Percentiles rank a stretch among this genome's conserved stretches.
Conservation (phyloP, 2,888 invertebrate genomes). For the Phaonia tiefii region DNA sequence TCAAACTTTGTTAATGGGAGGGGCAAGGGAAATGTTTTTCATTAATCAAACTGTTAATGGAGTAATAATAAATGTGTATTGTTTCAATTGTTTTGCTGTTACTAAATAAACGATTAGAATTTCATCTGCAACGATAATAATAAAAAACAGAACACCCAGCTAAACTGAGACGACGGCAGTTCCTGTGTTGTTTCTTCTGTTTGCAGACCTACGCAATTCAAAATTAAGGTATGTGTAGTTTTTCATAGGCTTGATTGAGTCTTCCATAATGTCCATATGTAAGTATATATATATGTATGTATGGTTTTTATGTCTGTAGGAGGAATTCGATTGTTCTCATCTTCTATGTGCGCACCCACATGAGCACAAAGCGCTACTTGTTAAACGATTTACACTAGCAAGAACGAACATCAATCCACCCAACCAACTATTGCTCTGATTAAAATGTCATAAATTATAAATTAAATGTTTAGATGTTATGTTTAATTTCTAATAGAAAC, state of each 20-base stretch:
- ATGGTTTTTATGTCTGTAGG: too few relatives aligned
- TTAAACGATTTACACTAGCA: too few relatives aligned
- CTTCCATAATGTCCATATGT: conserved; percentile 9
- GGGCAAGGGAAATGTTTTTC: conserved; percentile 50
- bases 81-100: conserved; percentile 49
- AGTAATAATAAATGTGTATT: conserved; percentile 26
- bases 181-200: too few relatives aligned
- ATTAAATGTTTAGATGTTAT: too few relatives aligned
- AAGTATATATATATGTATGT: conserved; percentile 18
- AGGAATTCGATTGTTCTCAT: background rate
- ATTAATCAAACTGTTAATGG: conserved; percentile 22
- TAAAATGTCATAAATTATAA: too few relatives aligned
- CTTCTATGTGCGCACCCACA: too few relatives aligned
- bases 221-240: conserved; percentile 50
- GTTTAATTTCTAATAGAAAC: too few relatives aligned
- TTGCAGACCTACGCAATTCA: conserved; percentile 52
- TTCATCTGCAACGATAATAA: too few relatives aligned
- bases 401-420: too few relatives aligned
- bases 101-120: conserved; percentile 46
- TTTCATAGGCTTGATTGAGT: conserved; percentile 14
- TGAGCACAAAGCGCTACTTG: too few relatives aligned
- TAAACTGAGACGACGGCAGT: conserved; percentile 20
- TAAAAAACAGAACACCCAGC: conserved; percentile 7
- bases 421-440: too few relatives aligned
- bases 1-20: conserved; percentile 40